These are phyloP conservation scores for Agonopterix arenella DNA, from an alignment of 2,888 invertebrate species.

Conservation along the genomic window DNA sequence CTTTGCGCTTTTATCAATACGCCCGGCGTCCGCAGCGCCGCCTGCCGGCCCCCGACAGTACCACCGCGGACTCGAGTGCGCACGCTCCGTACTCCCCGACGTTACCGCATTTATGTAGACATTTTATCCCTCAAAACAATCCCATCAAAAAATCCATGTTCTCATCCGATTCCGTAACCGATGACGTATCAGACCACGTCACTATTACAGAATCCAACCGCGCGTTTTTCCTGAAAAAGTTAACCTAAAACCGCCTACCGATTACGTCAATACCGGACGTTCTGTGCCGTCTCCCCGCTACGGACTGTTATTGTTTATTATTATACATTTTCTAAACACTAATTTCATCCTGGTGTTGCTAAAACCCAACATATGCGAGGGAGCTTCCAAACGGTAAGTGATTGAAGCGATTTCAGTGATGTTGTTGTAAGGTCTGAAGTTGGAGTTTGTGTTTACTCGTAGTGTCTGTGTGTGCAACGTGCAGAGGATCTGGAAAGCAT, in stretches of 20 bases:
- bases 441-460: slow-evolving; percentile 17
- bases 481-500: slow-evolving; percentile 20
- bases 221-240: slow-evolving; percentile 24
- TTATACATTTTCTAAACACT: slow-evolving; percentile 20
- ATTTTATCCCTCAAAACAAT: slow-evolving; percentile 51
- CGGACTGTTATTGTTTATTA: slow-evolving; percentile 49
- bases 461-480: slow-evolving; percentile 7
- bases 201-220: slow-evolving; percentile 15
- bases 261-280: slow-evolving; percentile 45
- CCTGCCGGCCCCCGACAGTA: slow-evolving; percentile 54
- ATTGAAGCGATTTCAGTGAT: slow-evolving; percentile 19
- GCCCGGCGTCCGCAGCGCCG: slow-evolving; percentile 44
- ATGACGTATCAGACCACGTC: slow-evolving; percentile 20
- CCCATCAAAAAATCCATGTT: slow-evolving; percentile 39
- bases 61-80: slow-evolving; percentile 51
- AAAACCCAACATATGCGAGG: slow-evolving; percentile 24
- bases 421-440: slow-evolving; percentile 25
- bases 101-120: slow-evolving; percentile 52
- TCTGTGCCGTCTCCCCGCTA: slow-evolving; percentile 21
- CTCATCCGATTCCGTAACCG: slow-evolving; percentile 21
- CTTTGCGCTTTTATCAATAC: slow-evolving; percentile 71
- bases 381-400: slow-evolving; percentile 52
- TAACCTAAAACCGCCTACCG: slow-evolving; percentile 31
- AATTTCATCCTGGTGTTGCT: slow-evolving; percentile 33
- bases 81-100: slow-evolving; percentile 58